Conservation (phyloP, 1,140 invertebrate genomes). For the Drosophila eugracilis region DNA sequence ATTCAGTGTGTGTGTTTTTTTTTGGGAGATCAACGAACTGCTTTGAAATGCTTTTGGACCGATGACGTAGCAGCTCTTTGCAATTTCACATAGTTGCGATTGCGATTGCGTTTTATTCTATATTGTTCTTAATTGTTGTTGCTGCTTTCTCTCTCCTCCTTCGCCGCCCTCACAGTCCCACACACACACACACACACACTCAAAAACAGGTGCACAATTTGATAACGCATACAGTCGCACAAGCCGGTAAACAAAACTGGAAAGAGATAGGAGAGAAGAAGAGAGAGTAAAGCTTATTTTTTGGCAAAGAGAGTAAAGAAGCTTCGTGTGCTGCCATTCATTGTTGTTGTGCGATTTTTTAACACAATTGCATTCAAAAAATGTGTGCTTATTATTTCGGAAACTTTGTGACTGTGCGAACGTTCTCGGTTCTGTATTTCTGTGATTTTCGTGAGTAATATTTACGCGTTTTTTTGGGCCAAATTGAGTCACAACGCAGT, state of each 20-base stretch:
- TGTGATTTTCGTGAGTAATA: conserved; percentile 69
- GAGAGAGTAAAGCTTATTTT: conserved; percentile 13
- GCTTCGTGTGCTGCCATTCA: conserved; percentile 34
- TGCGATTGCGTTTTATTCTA: conserved; percentile 47
- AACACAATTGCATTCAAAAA: conserved; percentile 76
- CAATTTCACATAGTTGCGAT: conserved; percentile 73
- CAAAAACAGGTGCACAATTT: conserved; percentile 63
- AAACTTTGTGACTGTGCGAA: conserved; percentile 78
- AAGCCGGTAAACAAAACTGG: conserved; percentile 73
- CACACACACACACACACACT: conserved; percentile 16
- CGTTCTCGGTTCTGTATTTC: conserved; percentile 53
- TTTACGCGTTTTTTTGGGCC: conserved; percentile 9
- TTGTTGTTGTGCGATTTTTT: conserved; percentile 47
- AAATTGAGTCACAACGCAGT: conserved; percentile 32
- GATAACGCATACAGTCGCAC: conserved; percentile 51
- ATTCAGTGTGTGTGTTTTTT: conserved; percentile 1
- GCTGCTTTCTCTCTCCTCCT: conserved; percentile 3
- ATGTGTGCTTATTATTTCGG: conserved; percentile 80
- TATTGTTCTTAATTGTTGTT: conserved; percentile 40
- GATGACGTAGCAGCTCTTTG: conserved; percentile 66
- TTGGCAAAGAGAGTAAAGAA: conserved; percentile 46
- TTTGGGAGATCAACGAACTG: conserved; percentile 75
- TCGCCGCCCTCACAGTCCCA: conserved; percentile 2
- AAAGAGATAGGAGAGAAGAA: conserved; percentile 25
- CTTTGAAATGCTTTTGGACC: conserved; percentile 63